Base-by-base conservation (phyloP, 2,113 vertebrate species). In the Cyanoderma ruficeps region DNA sequence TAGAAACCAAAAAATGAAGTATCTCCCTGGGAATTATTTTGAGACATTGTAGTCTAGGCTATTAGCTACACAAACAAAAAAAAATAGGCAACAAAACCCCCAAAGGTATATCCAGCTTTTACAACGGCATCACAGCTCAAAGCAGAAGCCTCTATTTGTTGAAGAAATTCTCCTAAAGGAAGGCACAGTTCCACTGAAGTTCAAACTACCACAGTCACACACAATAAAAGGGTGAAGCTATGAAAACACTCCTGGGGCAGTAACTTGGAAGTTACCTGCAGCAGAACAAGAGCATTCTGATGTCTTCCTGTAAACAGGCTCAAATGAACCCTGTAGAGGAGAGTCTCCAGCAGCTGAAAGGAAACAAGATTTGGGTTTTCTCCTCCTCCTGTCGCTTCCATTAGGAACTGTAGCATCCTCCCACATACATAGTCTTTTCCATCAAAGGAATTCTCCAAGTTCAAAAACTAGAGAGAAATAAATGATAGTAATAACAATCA, bases 371-470 rank as follows among this genome's bases (percentile, higher is more conserved):
- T 98, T 3, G 97, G 94, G 53, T 95, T 89, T 77, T 96, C 69
- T 24, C 89, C 97, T 33, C 31, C 55, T 15, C 91, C 95, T 23
- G 97, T 81, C 50, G 95, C 79, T 81, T 97, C 94, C 87, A 98
- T 93, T 13, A 99, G 97, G 84, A 98, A 99, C 52, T 98, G 98
- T 28, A 99, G 96, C 94, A 99, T 98, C 42, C 99, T 98, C 8
- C 97, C 98, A 72, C 99, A 99, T 5, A 99, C 98, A 0, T 98
- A 98, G 97, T 99, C 99, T 90, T 99, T 99, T 72, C 99, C 99
- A 95, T 99, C 99, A 87, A 99, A 99, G 2, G 99, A 98, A 90
- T 96, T 98, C 97, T 99, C 99, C 92, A 99, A 95, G 90, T 97
- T 98, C 91, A 99, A 82, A 83, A 99, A 99, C 99, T 99, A 84